phyloP scores from a whole-genome alignment of 2,888 invertebrate species.

The Spilarctia lutea region DNA sequence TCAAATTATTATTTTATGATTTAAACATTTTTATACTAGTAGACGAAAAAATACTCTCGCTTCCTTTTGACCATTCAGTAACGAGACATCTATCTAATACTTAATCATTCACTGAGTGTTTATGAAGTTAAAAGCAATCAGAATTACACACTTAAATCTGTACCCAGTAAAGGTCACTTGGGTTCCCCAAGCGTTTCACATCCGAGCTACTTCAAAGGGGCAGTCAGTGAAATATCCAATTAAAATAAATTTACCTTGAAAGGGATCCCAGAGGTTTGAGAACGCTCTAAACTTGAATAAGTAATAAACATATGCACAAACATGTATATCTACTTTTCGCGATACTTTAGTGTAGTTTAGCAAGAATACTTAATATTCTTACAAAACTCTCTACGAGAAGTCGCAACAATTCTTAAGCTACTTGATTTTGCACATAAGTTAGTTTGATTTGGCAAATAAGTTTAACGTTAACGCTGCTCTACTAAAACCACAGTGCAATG shows the following conservation, averaged over 20 bases:
- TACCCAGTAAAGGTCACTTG: background rate
- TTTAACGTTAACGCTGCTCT: background rate
- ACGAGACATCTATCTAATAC: background rate
- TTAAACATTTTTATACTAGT: background rate
- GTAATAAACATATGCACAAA: conserved; percentile 4
- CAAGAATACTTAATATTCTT: background rate
- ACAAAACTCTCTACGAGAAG: background rate
- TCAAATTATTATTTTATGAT: background rate
- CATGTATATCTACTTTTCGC: background rate
- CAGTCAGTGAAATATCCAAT: conserved; percentile 33
- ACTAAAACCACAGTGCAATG: conserved; percentile 34
- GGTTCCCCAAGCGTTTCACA: background rate
- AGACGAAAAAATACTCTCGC: background rate
- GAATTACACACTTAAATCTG: conserved; percentile 27
- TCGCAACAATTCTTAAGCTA: background rate
- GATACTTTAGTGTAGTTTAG: background rate
- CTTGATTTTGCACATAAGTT: background rate
- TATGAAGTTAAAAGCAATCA: conserved; percentile 44
- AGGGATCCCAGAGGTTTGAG: conserved; percentile 23
- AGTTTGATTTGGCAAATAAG: background rate
- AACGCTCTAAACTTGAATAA: conserved; percentile 9
- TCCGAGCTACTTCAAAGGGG: conserved; percentile 28
- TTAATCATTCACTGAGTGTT: conserved; percentile 32
- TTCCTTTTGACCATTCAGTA: background rate
- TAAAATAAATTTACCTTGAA: conserved; percentile 40